Evolutionary conservation across 2,888 invertebrate species (phyloP).

Genomic region (Agrilus biguttatus): DNA sequence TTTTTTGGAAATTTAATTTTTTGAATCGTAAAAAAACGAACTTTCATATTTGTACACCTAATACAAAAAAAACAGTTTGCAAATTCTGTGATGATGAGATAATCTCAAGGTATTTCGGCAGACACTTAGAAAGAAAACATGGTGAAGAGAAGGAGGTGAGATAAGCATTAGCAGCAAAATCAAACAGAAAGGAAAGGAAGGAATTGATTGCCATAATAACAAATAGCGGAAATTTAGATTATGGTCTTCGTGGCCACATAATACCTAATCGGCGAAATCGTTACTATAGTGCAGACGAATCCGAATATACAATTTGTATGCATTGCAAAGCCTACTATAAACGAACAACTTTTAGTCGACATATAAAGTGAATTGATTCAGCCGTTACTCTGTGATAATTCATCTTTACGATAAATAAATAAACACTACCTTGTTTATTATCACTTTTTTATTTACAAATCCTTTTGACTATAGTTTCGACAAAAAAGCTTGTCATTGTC

Average conservation of each 20-base stretch:
- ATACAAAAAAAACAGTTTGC: neutral
- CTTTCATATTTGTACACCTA: no score
- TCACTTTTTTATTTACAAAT: no score
- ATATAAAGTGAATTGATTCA: no score
- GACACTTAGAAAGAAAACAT: neutral
- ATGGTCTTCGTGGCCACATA: neutral
- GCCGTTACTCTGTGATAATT: no score
- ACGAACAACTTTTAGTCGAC: conserved; percentile 1
- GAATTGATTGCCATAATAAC: neutral
- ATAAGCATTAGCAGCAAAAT: neutral
- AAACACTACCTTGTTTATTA: no score
- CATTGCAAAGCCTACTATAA: conserved; percentile 2
- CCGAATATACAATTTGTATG: conserved; percentile 3
- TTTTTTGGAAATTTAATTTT: no score
- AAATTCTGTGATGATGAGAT: conserved; percentile 1
- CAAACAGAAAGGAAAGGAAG: neutral
- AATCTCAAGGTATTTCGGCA: neutral
- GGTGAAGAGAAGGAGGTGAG: neutral
- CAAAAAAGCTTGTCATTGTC: no score
- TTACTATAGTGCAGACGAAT: neutral
- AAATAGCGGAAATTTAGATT: conserved; percentile 1
- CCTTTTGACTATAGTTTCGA: no score
- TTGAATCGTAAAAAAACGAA: no score
- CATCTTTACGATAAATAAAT: no score
- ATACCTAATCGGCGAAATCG: neutral